These are phyloP conservation scores for Euwallacea similis DNA, from an alignment of 1,140 invertebrate genomes.

Conservation along the genomic window DNA sequence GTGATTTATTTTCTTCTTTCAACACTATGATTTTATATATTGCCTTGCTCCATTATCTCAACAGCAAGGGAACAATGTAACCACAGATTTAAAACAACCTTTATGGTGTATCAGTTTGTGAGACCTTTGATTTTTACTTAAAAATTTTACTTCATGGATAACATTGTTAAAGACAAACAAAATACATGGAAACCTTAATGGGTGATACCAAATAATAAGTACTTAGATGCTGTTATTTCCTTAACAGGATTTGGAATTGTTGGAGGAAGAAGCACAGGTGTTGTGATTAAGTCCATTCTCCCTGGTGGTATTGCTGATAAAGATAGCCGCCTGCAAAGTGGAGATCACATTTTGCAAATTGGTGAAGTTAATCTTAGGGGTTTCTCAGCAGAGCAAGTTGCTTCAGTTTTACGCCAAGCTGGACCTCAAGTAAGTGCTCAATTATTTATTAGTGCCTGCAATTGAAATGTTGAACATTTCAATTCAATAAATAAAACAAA, in stretches of 20 bases:
- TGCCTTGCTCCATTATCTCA: too few relatives aligned
- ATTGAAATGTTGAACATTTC: conserved; percentile 1
- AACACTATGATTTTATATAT: too few relatives aligned
- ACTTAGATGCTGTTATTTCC: neutral
- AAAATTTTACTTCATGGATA: too few relatives aligned
- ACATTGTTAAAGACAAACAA: too few relatives aligned
- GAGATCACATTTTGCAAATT: conserved; percentile 93
- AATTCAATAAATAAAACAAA: neutral
- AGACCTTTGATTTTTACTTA: too few relatives aligned
- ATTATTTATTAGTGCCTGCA: neutral
- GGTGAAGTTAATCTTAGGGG: conserved; percentile 89
- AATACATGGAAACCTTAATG: too few relatives aligned
- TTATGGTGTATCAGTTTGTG: too few relatives aligned
- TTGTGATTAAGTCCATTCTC: conserved; percentile 92
- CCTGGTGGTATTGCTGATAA: conserved; percentile 90
- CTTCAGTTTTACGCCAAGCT: conserved; percentile 84
- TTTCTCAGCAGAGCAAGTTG: conserved; percentile 92
- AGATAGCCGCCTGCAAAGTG: conserved; percentile 84
- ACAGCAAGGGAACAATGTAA: too few relatives aligned
- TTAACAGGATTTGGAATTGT: conserved; percentile 85
- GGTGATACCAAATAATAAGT: too few relatives aligned
- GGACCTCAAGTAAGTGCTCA: conserved; percentile 62
- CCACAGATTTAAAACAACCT: too few relatives aligned
- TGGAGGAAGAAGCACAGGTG: conserved; percentile 92
- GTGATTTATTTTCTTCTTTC: too few relatives aligned